These are phyloP conservation scores for Ormia ochracea DNA, from an alignment of 2,888 invertebrate species.

Conservation along the genomic window DNA sequence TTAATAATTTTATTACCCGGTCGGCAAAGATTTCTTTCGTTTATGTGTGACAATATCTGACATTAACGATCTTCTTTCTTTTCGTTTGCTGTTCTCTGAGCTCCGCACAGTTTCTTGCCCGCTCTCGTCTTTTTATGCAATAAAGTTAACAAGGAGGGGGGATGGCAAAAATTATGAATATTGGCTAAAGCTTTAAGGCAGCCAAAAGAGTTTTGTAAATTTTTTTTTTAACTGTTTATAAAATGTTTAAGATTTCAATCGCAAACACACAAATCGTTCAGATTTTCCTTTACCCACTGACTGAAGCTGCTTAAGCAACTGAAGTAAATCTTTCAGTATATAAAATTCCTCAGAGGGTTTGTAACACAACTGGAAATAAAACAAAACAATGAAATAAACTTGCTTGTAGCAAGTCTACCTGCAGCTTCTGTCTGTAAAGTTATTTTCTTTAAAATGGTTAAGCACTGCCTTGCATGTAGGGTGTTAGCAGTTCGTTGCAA, in stretches of 20 bases:
- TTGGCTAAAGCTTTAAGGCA: slow-evolving; percentile 58
- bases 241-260: slow-evolving; percentile 64
- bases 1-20: slow-evolving; percentile 63
- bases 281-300: slow-evolving; percentile 30
- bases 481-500: background rate
- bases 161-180: slow-evolving; percentile 53
- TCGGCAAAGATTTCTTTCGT: slow-evolving; percentile 49
- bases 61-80: slow-evolving; percentile 51
- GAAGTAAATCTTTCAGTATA: background rate
- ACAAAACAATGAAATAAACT: background rate
- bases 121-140: slow-evolving; percentile 24
- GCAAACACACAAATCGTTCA: slow-evolving; percentile 65
- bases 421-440: background rate
- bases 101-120: slow-evolving; percentile 1
- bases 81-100: background rate
- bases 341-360: background rate
- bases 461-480: background rate
- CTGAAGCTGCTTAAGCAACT: slow-evolving; percentile 10
- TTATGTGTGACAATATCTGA: slow-evolving; percentile 61
- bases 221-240: slow-evolving; percentile 57
- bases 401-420: background rate
- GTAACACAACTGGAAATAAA: background rate
- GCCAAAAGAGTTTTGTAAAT: slow-evolving; percentile 15
- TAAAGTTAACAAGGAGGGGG: background rate
- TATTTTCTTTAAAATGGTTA: background rate